A percentile compares a stretch with the other conserved stretches of the same genome.
Evolutionary conservation across 2,113 vertebrate genomes (phyloP).

Genomic region (Dolichallabes microphthalmus): DNA sequence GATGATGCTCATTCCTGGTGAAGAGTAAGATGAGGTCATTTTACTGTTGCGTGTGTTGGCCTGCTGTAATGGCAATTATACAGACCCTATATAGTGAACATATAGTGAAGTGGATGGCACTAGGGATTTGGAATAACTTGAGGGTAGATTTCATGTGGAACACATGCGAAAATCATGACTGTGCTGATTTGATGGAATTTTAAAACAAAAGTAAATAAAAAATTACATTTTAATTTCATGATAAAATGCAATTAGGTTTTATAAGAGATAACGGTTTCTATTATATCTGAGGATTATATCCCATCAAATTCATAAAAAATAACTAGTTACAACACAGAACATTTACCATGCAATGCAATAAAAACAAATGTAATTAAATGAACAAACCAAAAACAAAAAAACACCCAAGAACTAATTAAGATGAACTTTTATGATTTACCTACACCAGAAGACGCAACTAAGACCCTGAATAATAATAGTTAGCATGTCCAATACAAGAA

Average conservation of each 20-base stretch:
- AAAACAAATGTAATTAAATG: too few species aligned
- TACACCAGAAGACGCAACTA: not conserved
- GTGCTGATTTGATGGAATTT: too few species aligned
- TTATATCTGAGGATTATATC: not conserved
- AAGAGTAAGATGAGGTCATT: not conserved
- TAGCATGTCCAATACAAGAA: not conserved
- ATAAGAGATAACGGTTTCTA: not conserved
- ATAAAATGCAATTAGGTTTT: not conserved
- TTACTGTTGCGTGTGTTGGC: not conserved
- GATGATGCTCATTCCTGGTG: not conserved
- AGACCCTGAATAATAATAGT: not conserved
- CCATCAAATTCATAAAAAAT: not conserved
- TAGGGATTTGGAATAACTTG: not conserved
- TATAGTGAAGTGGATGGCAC: not conserved
- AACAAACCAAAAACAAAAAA: not conserved
- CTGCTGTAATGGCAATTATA: not conserved
- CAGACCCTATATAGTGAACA: not conserved
- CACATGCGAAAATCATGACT: not conserved
- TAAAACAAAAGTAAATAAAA: not conserved
- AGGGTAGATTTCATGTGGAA: not conserved
- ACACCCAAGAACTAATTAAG: not conserved
- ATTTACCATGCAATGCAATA: not conserved
- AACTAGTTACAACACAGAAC: not conserved
- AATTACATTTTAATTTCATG: not conserved
- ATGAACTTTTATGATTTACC: not conserved